These are phyloP conservation scores for Melopsittacus undulatus DNA, from an alignment of 2,797 vertebrate genomes.

Conservation along the genomic window DNA sequence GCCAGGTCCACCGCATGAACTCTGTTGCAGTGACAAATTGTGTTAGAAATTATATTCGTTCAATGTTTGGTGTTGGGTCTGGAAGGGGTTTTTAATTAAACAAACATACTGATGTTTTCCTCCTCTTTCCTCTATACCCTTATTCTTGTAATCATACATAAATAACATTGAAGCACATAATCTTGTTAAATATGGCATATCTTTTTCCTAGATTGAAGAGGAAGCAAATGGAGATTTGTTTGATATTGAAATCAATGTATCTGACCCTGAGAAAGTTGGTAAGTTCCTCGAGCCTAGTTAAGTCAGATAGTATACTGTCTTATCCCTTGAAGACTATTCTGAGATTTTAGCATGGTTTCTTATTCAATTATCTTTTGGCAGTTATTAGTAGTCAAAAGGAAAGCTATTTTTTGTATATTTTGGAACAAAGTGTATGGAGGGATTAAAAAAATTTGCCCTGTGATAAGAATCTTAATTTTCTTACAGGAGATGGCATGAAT, in stretches of 20 bases:
- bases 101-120: neutral
- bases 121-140: neutral
- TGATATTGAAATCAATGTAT: slow-evolving; percentile 93
- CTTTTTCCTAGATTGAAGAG: slow-evolving; percentile 84
- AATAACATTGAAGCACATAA: neutral
- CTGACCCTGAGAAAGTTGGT: slow-evolving; percentile 98
- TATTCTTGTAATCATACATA: neutral
- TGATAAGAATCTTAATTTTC: slow-evolving; percentile 52
- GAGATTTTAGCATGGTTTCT: neutral
- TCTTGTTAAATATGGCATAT: neutral
- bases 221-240: slow-evolving; percentile 88
- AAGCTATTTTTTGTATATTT: neutral
- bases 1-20: neutral
- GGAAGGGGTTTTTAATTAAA: neutral
- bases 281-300: slow-evolving; percentile 83
- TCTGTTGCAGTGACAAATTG: neutral
- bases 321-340: neutral
- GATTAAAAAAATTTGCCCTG: neutral
- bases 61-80: neutral
- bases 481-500: slow-evolving; percentile 95
- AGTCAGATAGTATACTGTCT: slow-evolving; percentile 80
- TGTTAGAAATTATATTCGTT: neutral
- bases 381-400: neutral
- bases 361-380: neutral
- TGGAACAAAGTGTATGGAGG: neutral